A percentile compares a stretch with the other conserved stretches of the same genome.
These are phyloP conservation scores for Ptiloglossa arizonensis DNA, from an alignment of 1,140 invertebrate species.

Conservation along the genomic window DNA sequence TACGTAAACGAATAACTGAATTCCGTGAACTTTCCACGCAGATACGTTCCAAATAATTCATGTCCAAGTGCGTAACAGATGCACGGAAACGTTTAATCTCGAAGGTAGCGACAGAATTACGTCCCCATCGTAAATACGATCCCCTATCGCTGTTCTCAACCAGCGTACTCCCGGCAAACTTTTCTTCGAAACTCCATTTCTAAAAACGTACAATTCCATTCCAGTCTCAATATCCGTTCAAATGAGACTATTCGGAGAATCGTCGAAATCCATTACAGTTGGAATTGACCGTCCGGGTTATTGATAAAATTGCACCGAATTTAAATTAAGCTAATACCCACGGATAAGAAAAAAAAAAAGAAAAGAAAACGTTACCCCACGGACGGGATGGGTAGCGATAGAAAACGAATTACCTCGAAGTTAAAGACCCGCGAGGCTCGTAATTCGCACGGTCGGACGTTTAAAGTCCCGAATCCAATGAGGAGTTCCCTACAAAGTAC, in stretches of 20 bases:
- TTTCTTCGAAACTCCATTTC: no score
- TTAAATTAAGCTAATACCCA: constrained; percentile 30
- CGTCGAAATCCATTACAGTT: constrained; percentile 9
- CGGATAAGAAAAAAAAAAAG: not conserved
- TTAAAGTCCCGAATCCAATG: constrained; percentile 64
- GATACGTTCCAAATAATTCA: no score
- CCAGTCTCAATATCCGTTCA: not conserved
- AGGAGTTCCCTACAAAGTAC: constrained; percentile 63
- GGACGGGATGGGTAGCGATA: constrained; percentile 8
- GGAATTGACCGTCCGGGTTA: not conserved
- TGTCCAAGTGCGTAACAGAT: no score
- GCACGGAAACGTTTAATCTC: no score
- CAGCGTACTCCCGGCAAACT: no score
- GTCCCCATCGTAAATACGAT: no score
- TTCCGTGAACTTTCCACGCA: no score
- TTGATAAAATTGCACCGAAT: constrained; percentile 10
- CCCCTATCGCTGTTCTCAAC: no score
- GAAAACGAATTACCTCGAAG: constrained; percentile 54
- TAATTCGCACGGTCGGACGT: constrained; percentile 52
- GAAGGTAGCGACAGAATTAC: no score
- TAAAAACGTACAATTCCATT: not conserved
- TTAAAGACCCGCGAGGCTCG: constrained; percentile 48
- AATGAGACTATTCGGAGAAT: no score
- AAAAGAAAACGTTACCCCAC: no score
- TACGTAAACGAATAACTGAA: no score